Evolutionary conservation across 2,797 vertebrate species (phyloP).

Genomic region (Limosa lapponica): DNA sequence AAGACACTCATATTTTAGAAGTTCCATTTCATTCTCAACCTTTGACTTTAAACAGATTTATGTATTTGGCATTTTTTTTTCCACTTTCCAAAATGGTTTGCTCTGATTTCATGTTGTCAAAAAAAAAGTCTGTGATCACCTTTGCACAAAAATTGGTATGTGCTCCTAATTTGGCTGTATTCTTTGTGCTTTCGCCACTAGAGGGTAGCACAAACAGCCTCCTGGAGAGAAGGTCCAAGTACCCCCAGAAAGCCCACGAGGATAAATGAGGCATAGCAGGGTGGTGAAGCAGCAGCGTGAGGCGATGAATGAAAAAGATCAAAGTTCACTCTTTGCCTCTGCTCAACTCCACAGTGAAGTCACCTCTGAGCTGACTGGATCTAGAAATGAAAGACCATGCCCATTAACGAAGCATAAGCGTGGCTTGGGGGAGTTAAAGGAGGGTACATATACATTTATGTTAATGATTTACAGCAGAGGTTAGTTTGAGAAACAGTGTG

Average conservation of each 20-base stretch:
- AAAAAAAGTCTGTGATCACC: not conserved
- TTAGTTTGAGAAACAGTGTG: not conserved
- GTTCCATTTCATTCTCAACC: not conserved
- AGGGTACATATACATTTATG: rapidly evolving
- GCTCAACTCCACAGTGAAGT: not conserved
- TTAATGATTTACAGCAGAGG: not conserved
- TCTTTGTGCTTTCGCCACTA: constrained; percentile 35
- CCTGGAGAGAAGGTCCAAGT: not conserved
- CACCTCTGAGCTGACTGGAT: not conserved
- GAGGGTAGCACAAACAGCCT: constrained; percentile 61
- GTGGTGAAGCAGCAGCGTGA: not conserved
- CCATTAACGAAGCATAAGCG: rapidly evolving
- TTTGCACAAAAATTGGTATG: not conserved
- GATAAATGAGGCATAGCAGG: too few species aligned
- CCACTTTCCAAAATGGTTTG: not conserved
- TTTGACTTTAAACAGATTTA: constrained; percentile 7
- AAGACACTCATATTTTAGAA: not conserved
- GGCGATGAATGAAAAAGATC: not conserved
- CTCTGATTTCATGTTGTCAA: not conserved
- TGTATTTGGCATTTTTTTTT: not conserved
- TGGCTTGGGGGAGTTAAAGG: not conserved
- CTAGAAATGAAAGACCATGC: not conserved
- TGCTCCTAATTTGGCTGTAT: not conserved
- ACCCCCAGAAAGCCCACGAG: not conserved
- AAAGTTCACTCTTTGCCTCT: not conserved